phyloP scores from a whole-genome alignment of 2,797 vertebrate genomes.

The Chloroceryle amazona region DNA sequence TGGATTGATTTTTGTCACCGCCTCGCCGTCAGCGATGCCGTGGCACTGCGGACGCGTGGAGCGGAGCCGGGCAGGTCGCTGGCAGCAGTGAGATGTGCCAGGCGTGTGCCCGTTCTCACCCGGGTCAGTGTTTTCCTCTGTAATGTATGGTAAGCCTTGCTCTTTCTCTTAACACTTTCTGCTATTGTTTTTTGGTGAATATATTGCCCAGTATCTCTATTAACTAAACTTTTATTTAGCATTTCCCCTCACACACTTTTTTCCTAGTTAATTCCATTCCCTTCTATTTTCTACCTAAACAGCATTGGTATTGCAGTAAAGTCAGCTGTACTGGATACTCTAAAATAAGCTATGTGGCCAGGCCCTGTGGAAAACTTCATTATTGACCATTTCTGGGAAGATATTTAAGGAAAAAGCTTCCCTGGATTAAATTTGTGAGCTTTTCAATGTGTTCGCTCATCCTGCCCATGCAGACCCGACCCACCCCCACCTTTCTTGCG shows the following conservation, averaged over 20 bases:
- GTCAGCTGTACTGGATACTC: neutral
- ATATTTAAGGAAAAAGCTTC: neutral
- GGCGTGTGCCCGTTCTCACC: neutral
- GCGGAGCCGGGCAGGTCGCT: neutral
- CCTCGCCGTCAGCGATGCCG: neutral
- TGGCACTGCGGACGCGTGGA: fast-evolving
- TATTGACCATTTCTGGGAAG: neutral
- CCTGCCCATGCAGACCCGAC: neutral
- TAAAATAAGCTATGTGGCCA: neutral
- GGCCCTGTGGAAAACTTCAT: neutral
- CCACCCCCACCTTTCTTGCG: neutral
- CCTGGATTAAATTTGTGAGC: neutral
- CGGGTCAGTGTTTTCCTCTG: neutral
- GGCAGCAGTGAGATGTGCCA: neutral
- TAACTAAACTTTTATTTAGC: neutral
- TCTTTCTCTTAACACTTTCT: neutral
- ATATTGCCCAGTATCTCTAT: neutral
- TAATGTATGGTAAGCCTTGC: neutral
- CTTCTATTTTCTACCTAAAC: neutral
- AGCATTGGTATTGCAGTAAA: neutral
- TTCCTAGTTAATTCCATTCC: neutral
- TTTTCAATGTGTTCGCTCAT: neutral
- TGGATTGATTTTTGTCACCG: constrained; percentile 61
- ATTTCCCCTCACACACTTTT: neutral
- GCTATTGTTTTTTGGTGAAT: neutral